A percentile compares a stretch with the other conserved stretches of the same genome.
phyloP scores from a whole-genome alignment of 1,140 invertebrate species.

The Lysiphlebus fabarum region DNA sequence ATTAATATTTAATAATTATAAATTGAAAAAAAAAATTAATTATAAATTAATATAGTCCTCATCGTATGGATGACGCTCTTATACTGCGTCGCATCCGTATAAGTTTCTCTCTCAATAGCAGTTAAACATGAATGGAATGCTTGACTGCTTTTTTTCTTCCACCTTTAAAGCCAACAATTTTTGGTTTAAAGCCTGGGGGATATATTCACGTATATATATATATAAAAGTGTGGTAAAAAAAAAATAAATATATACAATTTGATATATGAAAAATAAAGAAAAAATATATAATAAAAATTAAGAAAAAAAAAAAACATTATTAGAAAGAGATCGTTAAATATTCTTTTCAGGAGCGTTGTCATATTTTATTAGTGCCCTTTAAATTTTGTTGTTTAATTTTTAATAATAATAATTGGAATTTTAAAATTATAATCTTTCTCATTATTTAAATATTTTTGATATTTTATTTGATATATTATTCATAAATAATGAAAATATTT shows the following conservation, averaged over 20 bases:
- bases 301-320: neutral
- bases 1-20: slow-evolving; percentile 2
- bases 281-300: too few species aligned
- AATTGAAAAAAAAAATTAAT: too few species aligned
- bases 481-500: too few species aligned
- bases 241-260: too few species aligned
- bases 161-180: slow-evolving; percentile 17
- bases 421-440: neutral
- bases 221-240: neutral
- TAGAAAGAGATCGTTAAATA: slow-evolving; percentile 10
- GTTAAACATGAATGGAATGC: slow-evolving; percentile 47
- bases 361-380: slow-evolving; percentile 28
- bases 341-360: slow-evolving; percentile 30
- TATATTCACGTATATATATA: too few species aligned
- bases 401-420: too few species aligned
- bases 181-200: neutral
- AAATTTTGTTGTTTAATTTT: too few species aligned
- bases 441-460: neutral
- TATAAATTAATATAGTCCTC: too few species aligned
- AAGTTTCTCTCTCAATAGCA: too few species aligned
- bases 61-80: slow-evolving; percentile 26
- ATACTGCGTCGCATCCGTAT: slow-evolving; percentile 30
- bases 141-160: slow-evolving; percentile 22
- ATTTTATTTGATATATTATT: too few species aligned
- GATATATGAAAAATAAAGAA: too few species aligned